phyloP scores from a whole-genome alignment of 2,888 invertebrate genomes.

The Helobdella robusta region DNA sequence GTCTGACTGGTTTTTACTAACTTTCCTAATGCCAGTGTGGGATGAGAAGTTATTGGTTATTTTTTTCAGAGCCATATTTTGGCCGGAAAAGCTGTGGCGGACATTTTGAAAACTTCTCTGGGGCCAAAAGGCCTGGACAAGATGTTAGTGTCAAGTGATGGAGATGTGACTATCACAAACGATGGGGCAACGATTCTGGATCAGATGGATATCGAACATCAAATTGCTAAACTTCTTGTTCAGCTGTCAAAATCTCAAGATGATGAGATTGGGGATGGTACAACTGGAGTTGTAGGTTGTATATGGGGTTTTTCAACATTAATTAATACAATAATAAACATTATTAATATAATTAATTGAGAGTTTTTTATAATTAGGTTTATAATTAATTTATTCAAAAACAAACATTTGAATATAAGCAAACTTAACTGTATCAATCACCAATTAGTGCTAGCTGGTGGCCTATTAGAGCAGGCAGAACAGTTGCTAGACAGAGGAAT shows the following conservation, averaged over 20 bases:
- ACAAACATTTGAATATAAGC: not conserved
- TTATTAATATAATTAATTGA: no score
- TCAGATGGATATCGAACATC: conserved; percentile 94
- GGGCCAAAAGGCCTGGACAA: conserved; percentile 91
- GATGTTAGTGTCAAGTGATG: conserved; percentile 89
- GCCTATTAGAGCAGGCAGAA: conserved; percentile 88
- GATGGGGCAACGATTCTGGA: conserved; percentile 98
- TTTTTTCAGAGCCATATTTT: conserved; percentile 79
- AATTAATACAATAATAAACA: not conserved
- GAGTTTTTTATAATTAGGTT: not conserved
- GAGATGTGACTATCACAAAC: conserved; percentile 93
- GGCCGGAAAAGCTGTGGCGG: conserved; percentile 86
- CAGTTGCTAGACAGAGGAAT: conserved; percentile 85
- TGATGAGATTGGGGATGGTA: conserved; percentile 98
- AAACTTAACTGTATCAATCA: no score
- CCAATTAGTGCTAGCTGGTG: conserved; percentile 68
- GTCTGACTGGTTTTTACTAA: no score
- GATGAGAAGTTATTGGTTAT: no score
- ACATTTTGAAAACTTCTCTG: conserved; percentile 78
- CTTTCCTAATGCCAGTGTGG: no score
- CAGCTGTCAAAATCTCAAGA: conserved; percentile 96
- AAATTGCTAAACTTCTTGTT: conserved; percentile 90
- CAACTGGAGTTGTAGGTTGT: conserved; percentile 83
- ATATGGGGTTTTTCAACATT: not conserved
- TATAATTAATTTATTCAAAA: not conserved